A percentile compares a stretch with the other conserved stretches of the same genome.
Evolutionary conservation across 2,797 vertebrate species (phyloP).

Genomic region (Oreochromis grahami): DNA sequence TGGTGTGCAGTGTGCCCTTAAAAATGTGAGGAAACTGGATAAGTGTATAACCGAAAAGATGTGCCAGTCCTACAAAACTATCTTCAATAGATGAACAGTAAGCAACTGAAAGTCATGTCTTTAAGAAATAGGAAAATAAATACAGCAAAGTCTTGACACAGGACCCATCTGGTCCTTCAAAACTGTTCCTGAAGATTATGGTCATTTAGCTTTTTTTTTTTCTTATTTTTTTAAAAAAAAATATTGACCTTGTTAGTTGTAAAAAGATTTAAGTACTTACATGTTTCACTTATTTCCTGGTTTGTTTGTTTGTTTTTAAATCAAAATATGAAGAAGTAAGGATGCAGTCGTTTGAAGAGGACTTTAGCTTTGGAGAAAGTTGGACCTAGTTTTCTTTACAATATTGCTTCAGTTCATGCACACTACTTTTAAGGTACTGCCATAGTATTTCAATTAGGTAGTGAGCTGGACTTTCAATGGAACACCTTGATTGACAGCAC

Average conservation of each 20-base stretch:
- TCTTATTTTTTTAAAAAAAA: not conserved
- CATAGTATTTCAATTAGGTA: not conserved
- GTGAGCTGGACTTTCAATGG: not conserved
- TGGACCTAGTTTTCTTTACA: not conserved
- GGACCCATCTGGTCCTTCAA: not conserved
- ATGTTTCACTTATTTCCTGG: not conserved
- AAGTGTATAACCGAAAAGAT: not conserved
- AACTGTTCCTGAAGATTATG: not conserved
- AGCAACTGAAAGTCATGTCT: not conserved
- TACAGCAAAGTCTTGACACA: not conserved
- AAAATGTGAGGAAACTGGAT: not conserved
- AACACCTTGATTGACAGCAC: not conserved
- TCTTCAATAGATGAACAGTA: not conserved
- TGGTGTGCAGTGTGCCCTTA: not conserved
- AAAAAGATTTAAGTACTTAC: not conserved
- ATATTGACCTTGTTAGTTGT: not conserved
- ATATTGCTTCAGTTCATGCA: not conserved
- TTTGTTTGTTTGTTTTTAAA: not conserved
- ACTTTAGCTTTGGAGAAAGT: not conserved
- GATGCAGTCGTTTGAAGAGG: fast-evolving
- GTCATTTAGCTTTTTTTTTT: too few relatives aligned
- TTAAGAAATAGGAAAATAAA: not conserved
- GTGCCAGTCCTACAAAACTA: not conserved
- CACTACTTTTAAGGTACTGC: not conserved
- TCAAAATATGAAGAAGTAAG: not conserved